phyloP scores from a whole-genome alignment of 2,797 vertebrate species.

The Sebastes nivosus region DNA sequence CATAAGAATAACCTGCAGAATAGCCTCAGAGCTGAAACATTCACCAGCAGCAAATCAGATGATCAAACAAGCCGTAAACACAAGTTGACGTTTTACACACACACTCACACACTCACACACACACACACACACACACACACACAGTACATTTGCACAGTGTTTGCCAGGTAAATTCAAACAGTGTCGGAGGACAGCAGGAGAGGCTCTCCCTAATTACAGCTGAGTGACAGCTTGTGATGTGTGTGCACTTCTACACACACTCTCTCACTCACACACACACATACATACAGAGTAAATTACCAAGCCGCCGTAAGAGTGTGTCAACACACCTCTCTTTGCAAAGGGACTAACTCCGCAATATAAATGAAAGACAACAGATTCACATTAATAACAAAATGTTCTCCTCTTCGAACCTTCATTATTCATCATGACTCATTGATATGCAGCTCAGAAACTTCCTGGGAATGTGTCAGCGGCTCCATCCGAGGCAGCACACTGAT shows the following conservation, averaged over 20 bases:
- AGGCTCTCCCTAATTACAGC: constrained; percentile 64
- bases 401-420: constrained; percentile 62
- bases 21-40: constrained; percentile 24
- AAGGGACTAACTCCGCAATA: constrained; percentile 57
- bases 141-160: constrained; percentile 39
- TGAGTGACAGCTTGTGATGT: constrained; percentile 65
- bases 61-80: constrained; percentile 47
- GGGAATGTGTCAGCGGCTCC: constrained; percentile 30
- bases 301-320: constrained; percentile 46
- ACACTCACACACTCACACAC: neutral
- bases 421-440: constrained; percentile 71
- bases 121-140: neutral
- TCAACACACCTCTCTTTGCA: constrained; percentile 70
- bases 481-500: neutral
- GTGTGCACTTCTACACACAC: constrained; percentile 27
- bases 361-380: constrained; percentile 74
- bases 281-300: constrained; percentile 53
- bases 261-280: neutral
- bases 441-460: constrained; percentile 64
- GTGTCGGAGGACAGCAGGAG: constrained; percentile 48
- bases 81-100: constrained; percentile 1
- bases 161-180: constrained; percentile 69
- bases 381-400: constrained; percentile 70
- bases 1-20: constrained; percentile 16
- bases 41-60: constrained; percentile 19